Base-by-base conservation (phyloP, 30 jellyfish, hydroid and myxozoan species). In the Nemopilema nomurai region DNA sequence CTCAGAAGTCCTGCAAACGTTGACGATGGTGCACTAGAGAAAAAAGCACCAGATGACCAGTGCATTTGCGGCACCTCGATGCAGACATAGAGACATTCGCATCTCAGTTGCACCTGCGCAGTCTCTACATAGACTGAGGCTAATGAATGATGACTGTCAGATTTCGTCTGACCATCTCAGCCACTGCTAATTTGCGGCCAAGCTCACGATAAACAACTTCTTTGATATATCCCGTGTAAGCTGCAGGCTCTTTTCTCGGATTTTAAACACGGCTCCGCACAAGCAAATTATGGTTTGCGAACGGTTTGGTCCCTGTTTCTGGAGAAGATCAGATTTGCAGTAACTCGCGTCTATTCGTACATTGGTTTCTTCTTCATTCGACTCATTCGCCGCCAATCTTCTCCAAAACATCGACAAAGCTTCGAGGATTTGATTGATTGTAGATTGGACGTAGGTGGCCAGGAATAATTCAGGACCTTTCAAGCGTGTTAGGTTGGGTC, bases 161-260 rank as follows among this genome's bases (percentile, higher is more conserved):
- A 49, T 65, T n/a, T n/a, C n/a, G 52, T 20, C 72, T 80, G 31
- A 65, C 72, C 51, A 33, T 64, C 24, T 53, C 51, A 9, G 49
- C 28, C 29, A 33, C 83, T 65, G 30, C 77, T 66, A 84, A 75
- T 73, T 84, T 74, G 93, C 67, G 93, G 93, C 82, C 20, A 27
- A 81, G 19, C 71, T 84, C 83, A 41, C 69, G 82, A 77, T 75
- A 84, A 84, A 84, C 83, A 84, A 67, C 62, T 84, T 75, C 82
- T 57, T 63, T 31, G 63, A 52, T 72, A 71, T 84, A 50, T 77
- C 13, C 80, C 83, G 71, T 25, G 28, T 63, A 84, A 84, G 84
- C 87, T 83, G 87, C 66, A 62, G 93, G 93, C 87, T 62, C 72
- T 87, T 84, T 74, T 74, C 76, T 32, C 78, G 84, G 93, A 84